phyloP scores from a whole-genome alignment of 2,797 vertebrate genomes.

The Chrysocyon brachyurus region DNA sequence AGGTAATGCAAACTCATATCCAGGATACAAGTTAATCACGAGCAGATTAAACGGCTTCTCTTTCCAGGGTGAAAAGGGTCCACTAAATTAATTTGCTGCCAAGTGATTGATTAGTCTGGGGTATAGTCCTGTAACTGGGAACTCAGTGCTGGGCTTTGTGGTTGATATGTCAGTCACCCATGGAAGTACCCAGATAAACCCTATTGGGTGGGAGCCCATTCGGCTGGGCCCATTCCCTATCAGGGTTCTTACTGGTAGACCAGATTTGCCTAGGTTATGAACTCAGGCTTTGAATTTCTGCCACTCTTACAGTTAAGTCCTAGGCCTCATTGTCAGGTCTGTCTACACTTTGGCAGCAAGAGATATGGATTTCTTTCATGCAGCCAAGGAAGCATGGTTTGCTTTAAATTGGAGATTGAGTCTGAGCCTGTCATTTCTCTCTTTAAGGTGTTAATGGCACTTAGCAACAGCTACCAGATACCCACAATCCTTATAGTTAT shows the following conservation, averaged over 20 bases:
- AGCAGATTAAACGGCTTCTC: background rate
- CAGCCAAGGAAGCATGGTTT: background rate
- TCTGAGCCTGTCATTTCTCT: background rate
- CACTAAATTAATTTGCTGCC: background rate
- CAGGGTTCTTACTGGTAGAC: background rate
- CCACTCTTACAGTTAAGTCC: background rate
- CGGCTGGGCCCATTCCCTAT: background rate
- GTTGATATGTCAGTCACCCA: background rate
- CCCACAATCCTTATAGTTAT: background rate
- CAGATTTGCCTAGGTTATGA: background rate
- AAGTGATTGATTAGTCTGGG: background rate
- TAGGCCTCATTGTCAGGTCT: background rate
- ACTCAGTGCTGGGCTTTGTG: background rate
- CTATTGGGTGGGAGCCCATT: background rate
- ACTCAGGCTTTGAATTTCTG: background rate
- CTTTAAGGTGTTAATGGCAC: background rate
- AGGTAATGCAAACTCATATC: background rate
- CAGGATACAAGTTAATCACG: background rate
- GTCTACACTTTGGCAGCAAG: conserved; percentile 4
- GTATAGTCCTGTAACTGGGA: background rate
- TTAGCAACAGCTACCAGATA: background rate
- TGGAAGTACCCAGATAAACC: background rate
- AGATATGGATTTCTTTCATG: background rate
- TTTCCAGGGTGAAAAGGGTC: background rate
- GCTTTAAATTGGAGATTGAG: conserved; percentile 1